These are phyloP conservation scores for Salvelinus alpinus DNA, from an alignment of 2,113 vertebrate genomes.

Conservation along the genomic window DNA sequence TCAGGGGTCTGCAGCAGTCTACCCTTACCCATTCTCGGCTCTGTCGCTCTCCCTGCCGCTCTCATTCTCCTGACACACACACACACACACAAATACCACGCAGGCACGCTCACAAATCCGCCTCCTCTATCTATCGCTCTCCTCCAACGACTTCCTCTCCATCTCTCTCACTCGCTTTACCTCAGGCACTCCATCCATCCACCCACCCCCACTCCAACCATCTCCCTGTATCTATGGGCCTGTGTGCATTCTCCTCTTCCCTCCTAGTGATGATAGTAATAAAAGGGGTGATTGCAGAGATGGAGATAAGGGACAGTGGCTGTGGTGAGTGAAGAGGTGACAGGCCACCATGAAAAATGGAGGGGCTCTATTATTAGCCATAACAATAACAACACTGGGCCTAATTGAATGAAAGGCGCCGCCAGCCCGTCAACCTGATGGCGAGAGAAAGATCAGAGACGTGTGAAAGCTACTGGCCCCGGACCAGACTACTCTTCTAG, in stretches of 20 bases:
- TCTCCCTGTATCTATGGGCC: conserved; percentile 21
- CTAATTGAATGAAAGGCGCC: conserved; percentile 65
- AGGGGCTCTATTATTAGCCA: conserved; percentile 64
- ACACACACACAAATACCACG: too few relatives aligned
- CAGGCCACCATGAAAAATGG: conserved; percentile 41
- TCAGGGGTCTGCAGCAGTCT: conserved; percentile 53
- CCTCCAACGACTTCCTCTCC: conserved; percentile 44
- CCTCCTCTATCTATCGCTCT: conserved; percentile 42
- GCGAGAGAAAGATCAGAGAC: not conserved
- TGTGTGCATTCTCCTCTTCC: conserved; percentile 3
- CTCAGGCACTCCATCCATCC: conserved; percentile 67
- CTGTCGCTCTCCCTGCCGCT: conserved; percentile 7
- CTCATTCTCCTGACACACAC: conserved; percentile 3
- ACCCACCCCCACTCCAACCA: conserved; percentile 22
- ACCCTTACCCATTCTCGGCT: conserved; percentile 6
- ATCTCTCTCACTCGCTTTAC: conserved; percentile 53
- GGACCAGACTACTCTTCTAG: too few relatives aligned
- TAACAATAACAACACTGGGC: conserved; percentile 56
- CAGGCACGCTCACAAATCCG: conserved; percentile 20
- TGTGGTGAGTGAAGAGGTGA: conserved; percentile 57
- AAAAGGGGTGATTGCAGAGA: conserved; percentile 61
- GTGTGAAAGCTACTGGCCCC: not conserved
- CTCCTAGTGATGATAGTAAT: conserved; percentile 58
- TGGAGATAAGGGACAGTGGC: conserved; percentile 50
- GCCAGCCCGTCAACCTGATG: not conserved